Evolutionary conservation across 2,113 vertebrate genomes (phyloP).

Genomic region (Prietella phreatophila): DNA sequence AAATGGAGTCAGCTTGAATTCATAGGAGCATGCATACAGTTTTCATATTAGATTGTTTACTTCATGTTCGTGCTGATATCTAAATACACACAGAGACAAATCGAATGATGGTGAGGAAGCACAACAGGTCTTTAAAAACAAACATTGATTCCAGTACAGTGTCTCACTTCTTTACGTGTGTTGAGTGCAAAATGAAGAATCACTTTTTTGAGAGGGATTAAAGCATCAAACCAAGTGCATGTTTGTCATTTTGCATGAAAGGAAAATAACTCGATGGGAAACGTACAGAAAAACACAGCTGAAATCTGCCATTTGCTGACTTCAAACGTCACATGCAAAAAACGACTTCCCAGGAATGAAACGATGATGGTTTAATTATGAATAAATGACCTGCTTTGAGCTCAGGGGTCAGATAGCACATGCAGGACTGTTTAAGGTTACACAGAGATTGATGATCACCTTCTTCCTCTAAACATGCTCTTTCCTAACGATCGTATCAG

Average conservation of each 20-base stretch:
- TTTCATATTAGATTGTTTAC: slow-evolving; percentile 22
- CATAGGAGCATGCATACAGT: slow-evolving; percentile 46
- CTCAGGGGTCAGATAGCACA: slow-evolving; percentile 32
- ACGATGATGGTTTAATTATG: neutral
- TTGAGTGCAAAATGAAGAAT: neutral
- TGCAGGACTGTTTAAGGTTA: slow-evolving; percentile 24
- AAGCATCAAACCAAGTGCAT: slow-evolving; percentile 27
- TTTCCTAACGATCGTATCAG: neutral
- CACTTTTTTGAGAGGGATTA: neutral
- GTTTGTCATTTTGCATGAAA: neutral
- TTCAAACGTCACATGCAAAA: neutral
- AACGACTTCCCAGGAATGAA: neutral
- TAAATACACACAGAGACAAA: neutral
- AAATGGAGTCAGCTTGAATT: slow-evolving; percentile 46
- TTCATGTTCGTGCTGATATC: slow-evolving; percentile 7
- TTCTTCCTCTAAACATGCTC: neutral
- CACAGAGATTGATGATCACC: neutral
- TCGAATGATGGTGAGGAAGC: neutral
- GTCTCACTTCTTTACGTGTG: neutral
- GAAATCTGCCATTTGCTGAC: neutral
- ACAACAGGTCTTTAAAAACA: neutral
- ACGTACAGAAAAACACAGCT: neutral
- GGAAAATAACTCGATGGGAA: neutral
- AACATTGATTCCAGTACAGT: neutral
- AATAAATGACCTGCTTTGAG: slow-evolving; percentile 28